Base-by-base conservation (phyloP, 2,113 vertebrate genomes). In the Chascanopsetta lugubris region DNA sequence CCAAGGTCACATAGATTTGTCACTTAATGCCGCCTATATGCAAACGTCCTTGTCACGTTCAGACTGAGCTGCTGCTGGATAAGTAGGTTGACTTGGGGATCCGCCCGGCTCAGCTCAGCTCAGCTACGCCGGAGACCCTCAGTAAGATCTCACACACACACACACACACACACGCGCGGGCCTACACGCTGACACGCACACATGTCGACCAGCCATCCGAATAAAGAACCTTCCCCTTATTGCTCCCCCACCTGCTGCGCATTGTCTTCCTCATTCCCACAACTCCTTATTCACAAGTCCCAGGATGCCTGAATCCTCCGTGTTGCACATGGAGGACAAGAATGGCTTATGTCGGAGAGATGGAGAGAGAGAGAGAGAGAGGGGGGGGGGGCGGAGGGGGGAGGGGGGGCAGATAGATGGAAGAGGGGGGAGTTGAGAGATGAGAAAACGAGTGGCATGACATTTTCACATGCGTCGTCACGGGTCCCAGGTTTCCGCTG, bases 81-180 rank as follows among this genome's bases (percentile, higher is more conserved):
- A n/a, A n/a, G n/a, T n/a, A n/a, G n/a, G n/a, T n/a, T n/a, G n/a
- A n/a, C n/a, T n/a, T n/a, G n/a, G n/a, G n/a, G n/a, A n/a, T n/a
- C n/a, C n/a, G 97, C 63, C 97, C 97, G 4, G 97, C 97, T 84
- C 97, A 99, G 85, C 95, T 84, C 97, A 99, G 85, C 95, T 99
- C 86, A 99, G 97, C 92, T 99, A 99, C 51, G 97, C 97, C 32
- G 97, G 97, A 90, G 97, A 99, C 87, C 97, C 97, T 56, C 97
- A 99, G 97, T 99, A 96, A 97, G 97, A 87, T 72, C 54, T 4
- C 51, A 45, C 1, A 25, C 36, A 18, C 1, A 32, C 20, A 48
- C 45, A 27, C 20, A 60, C 36, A 26, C 27, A 22, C 4, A 6
- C 10, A 18, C 49, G 4, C 54, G n/a, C n/a, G n/a, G n/a, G n/a